Base-by-base conservation (phyloP, 2,113 vertebrate species). In the Podilymbus podiceps region DNA sequence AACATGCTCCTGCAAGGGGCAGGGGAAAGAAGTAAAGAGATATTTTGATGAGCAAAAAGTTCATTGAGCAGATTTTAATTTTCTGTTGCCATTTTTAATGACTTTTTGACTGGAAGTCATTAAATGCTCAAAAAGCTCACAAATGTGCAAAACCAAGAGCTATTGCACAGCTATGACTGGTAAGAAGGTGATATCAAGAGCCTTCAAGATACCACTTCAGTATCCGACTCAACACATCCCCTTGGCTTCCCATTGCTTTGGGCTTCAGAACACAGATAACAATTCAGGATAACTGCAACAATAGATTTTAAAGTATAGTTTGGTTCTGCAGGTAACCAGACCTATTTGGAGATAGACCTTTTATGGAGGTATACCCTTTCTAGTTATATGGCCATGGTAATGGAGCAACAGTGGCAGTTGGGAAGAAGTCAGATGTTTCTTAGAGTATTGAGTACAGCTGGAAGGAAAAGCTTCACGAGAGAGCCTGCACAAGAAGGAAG, bases 11-110 rank as follows among this genome's bases (percentile, higher is more conserved):
- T 77, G 11, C 16, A 89, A 77, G 40, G 56, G 40, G 22, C 8
- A 6, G 4, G 8, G 1, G 1, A 18, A 42, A 53, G 6, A 13
- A 8, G 4, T 64, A 55, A 35, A 53, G 11, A 30, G 18, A 3
- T 46, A 18, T 75, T 63, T 79, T 56, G 8, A 38, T 35, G 19
- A 56, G 17, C 4, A 78, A 78, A 56, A 68, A 12, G 0, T 64
- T 73, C 0, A 40, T 60, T 21, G 20, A 80, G 3, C 2, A 64
- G 4, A 14, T 66, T 80, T 68, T 17, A 30, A 47, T 79, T 69
- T 86, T 76, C 23, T 80, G 8, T 3, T 55, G 14, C 40, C 56
- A 19, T 20, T 91, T 76, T 60, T 33, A 73, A 68, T 42, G 5
- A 49, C 11, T 77, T 80, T 80, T 40, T 44, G 3, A 18, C 22